These are phyloP conservation scores for Hoplodrina blanda DNA, from an alignment of 2,888 invertebrate genomes.

Conservation along the genomic window DNA sequence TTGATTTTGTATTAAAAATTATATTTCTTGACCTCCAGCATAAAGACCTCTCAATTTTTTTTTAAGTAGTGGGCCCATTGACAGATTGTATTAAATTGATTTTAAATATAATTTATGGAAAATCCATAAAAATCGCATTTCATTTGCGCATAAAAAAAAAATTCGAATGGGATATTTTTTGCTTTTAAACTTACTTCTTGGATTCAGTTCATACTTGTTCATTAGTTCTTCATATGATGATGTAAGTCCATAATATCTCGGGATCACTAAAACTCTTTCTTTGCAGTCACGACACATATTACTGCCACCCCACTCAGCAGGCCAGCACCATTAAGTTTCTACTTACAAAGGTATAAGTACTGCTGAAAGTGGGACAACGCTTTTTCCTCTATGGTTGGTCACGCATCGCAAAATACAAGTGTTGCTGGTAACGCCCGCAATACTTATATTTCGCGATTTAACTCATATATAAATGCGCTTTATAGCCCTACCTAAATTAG, in stretches of 20 bases:
- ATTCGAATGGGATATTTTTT: neutral
- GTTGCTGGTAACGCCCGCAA: too few species aligned
- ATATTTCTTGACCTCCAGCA: too few species aligned
- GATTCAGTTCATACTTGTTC: neutral
- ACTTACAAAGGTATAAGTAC: neutral
- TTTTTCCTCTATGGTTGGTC: constrained; percentile 5
- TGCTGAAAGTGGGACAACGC: constrained; percentile 12
- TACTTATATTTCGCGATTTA: too few species aligned
- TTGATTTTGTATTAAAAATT: neutral
- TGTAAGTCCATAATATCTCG: neutral
- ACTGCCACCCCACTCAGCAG: neutral
- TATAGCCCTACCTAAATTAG: neutral
- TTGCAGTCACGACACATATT: constrained; percentile 7
- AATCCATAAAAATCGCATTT: neutral
- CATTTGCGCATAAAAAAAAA: neutral
- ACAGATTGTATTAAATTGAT: neutral
- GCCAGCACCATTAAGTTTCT: neutral
- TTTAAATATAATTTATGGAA: neutral
- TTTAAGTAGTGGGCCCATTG: too few species aligned
- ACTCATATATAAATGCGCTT: too few species aligned
- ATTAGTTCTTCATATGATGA: neutral
- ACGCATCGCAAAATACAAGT: neutral
- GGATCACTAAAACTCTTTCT: neutral
- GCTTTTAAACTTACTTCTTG: neutral
- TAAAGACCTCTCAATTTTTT: neutral